Base-by-base conservation (phyloP, 2,113 vertebrate genomes). In the Takifugu bimaculatus region DNA sequence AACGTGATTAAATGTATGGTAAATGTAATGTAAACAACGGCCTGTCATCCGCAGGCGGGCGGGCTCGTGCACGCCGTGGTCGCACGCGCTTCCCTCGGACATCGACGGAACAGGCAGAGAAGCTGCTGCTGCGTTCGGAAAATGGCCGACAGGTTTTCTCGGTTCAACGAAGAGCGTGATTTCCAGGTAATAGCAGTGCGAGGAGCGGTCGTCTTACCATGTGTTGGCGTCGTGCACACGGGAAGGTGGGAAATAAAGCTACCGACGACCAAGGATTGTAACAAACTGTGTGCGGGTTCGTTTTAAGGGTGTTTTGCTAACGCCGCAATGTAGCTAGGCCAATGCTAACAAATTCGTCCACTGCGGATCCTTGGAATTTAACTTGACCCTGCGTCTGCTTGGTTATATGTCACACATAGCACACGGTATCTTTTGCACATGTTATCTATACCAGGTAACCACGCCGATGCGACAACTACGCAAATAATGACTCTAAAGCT, bases 111-210 rank as follows among this genome's bases (percentile, higher is more conserved):
- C 49, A 61, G 63, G 63, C 35, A 66, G 39, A 68, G 68, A 63
- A 77, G 77, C 80, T 75, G 88, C 87, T 87, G 84, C 89, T 90
- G 90, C 64, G 73, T 86, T 90, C 85, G 90, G 89, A 94, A 97
- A 92, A 98, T 98, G 96, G 96, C 96, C 90, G 96, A 98, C 90
- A 94, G 94, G 87, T 98, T 98, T 90, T 96, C 95, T 88, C 93
- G 96, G 80, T 98, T 98, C 89, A 98, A 98, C 93, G 96, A 98
- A 88, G 95, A 98, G 68, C 91, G 96, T 88, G 95, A 97, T 92
- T 98, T 98, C 91, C 93, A 98, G 95, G 96, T 97, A 95, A 92
- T 82, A 42, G 57, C 57, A 48, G 4, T 3, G 0, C 3, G 45
- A n/a, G 6, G 7, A 39, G n/a, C 0, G 0, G 5, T 5, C 5